Evolutionary conservation across 2,113 vertebrate species (phyloP), one percentile per base, ranked within the genome.

Genomic region (Chlamydotis undulata): DNA sequence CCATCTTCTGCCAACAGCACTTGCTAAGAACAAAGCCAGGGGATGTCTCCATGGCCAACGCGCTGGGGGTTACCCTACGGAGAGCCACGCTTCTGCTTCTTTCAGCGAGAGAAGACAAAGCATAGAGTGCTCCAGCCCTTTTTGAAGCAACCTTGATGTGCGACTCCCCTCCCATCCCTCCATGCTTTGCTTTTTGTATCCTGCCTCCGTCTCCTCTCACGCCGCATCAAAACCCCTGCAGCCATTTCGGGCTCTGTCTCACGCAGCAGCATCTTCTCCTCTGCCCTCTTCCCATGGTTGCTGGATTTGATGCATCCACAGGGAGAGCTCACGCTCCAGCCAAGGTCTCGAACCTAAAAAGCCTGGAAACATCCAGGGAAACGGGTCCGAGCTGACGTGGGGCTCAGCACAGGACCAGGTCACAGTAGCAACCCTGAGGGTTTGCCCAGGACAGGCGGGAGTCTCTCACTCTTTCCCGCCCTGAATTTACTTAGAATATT

Each of bases 31-130:
- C 0, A 0, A 53, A 80, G 71, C 29, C 49, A 52, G 59, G 24
- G n/a, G 43, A 64, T 8, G 45, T 4, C 52, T 59, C 74, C 56
- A 29, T 1, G 6, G 59, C 39, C 67, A 35, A 24, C 0, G 0
- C 1, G 6, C 64, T 41, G 11, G 55, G 9, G 22, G 21, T 63
- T 69, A 47, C 53, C 65, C 50, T 9, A 12, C 0, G 3, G 33
- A 75, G 33, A 73, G 14, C 70, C 47, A 35, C 2, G 8, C 4
- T 81, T 74, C 53, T 68, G 35, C 63, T 87, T 57, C 81, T 75
- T 6, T 0, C 82, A 35, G 73, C 0, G 0, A 52, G 60, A 77
- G 37, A 60, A 69, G 77, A 73, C 45, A 28, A 57, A 74, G 41
- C 3, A 4, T 14, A 57, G 85, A 83, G 37, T 6, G 17, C n/a